These are phyloP conservation scores for Austrolebias charrua DNA, from an alignment of 2,797 vertebrate species.

Conservation along the genomic window DNA sequence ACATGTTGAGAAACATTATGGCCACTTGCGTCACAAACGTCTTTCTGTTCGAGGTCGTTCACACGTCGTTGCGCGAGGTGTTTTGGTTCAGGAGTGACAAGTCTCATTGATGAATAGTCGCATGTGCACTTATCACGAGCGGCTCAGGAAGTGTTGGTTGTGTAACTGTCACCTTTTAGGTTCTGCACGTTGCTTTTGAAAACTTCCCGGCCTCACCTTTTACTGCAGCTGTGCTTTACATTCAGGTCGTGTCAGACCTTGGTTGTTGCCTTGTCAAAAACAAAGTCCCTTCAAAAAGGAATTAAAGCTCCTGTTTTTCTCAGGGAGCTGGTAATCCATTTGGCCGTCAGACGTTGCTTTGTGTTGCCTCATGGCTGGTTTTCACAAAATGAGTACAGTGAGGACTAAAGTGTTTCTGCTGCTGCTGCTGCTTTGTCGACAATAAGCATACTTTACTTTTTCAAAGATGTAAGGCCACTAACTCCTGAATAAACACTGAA, in stretches of 20 bases:
- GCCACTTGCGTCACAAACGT: neutral
- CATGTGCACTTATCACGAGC: too few relatives aligned
- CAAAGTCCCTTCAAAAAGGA: conserved; percentile 17
- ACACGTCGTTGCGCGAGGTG: neutral
- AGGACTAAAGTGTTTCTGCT: conserved; percentile 20
- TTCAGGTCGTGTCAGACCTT: conserved; percentile 11
- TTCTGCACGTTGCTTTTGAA: neutral
- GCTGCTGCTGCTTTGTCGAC: neutral
- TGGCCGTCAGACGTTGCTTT: conserved; percentile 4
- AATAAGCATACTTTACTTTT: neutral
- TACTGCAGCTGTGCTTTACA: conserved; percentile 18
- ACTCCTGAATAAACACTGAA: neutral
- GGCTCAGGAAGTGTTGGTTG: too few relatives aligned
- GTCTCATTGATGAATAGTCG: too few relatives aligned
- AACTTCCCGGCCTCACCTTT: neutral
- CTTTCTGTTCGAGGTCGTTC: neutral
- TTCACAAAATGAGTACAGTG: conserved; percentile 15
- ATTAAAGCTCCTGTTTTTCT: conserved; percentile 6
- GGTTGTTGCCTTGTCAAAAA: conserved; percentile 23
- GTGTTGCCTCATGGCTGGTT: conserved; percentile 27
- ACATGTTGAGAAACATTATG: too few relatives aligned
- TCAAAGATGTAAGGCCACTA: neutral
- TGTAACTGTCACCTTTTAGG: neutral
- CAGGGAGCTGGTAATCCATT: conserved; percentile 24
- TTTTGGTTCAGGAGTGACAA: neutral